Evolutionary conservation across 2,888 invertebrate species (phyloP).

Genomic region (Microchrysa polita): DNA sequence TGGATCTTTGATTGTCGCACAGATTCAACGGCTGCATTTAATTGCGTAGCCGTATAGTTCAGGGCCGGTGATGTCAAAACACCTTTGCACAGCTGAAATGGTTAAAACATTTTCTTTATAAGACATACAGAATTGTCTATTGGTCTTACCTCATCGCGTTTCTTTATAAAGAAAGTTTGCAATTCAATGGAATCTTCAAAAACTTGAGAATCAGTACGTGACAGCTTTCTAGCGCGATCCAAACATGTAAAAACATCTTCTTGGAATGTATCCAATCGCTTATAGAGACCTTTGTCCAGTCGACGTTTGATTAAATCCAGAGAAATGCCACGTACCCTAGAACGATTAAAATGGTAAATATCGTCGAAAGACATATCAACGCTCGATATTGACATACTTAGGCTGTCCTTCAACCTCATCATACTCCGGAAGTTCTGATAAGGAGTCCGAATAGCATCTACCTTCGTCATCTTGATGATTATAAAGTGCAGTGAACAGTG

Average conservation of each 20-base stretch:
- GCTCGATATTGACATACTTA: conserved; percentile 70
- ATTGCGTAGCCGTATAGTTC: conserved; percentile 78
- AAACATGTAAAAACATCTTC: conserved; percentile 95
- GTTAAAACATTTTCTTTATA: neutral
- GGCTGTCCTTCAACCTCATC: conserved; percentile 74
- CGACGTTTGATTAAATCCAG: conserved; percentile 93
- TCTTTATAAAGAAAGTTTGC: conserved; percentile 88
- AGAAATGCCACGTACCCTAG: conserved; percentile 82
- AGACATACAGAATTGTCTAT: neutral
- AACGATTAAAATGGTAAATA: conserved; percentile 38
- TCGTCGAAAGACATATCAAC: neutral
- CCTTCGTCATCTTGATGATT: conserved; percentile 98
- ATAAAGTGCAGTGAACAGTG: conserved; percentile 91
- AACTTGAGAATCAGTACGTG: conserved; percentile 91
- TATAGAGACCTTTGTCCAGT: conserved; percentile 90
- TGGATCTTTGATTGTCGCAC: conserved; percentile 79
- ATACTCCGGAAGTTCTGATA: conserved; percentile 92
- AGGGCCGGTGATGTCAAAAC: conserved; percentile 88
- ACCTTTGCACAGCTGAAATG: conserved; percentile 74
- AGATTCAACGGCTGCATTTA: conserved; percentile 79
- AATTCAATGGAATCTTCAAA: conserved; percentile 96
- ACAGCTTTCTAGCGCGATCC: conserved; percentile 86
- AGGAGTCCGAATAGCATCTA: conserved; percentile 94
- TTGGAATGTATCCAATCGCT: conserved; percentile 93
- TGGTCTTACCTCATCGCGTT: conserved; percentile 67